Conservation (phyloP, 2,113 vertebrate genomes). For the Tragelaphus scriptus region DNA sequence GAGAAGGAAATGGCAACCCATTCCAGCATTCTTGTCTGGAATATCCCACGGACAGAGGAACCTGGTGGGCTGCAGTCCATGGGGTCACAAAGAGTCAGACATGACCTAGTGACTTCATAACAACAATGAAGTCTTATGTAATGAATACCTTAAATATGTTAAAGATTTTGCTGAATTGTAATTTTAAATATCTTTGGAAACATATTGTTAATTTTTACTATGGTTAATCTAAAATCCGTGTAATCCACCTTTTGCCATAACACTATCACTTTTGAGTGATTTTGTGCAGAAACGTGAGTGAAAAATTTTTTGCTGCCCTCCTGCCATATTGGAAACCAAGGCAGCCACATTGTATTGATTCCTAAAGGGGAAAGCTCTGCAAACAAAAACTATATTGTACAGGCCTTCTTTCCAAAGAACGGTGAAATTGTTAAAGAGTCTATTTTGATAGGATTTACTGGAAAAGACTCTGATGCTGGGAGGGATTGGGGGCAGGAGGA, state of each 20-base stretch:
- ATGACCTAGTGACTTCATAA: not conserved
- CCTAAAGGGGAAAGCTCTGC: not conserved
- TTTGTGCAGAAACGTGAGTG: not conserved
- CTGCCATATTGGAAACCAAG: not conserved
- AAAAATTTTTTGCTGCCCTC: not conserved
- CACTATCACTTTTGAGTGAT: not conserved
- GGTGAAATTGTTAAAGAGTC: not conserved
- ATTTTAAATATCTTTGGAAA: not conserved
- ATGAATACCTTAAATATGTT: not conserved
- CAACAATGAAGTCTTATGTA: not conserved
- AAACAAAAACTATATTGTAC: not conserved
- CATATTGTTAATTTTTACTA: not conserved
- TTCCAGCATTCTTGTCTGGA: not conserved
- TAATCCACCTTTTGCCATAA: not conserved
- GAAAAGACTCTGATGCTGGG: too few species aligned
- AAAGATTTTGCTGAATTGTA: not conserved
- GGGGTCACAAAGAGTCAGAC: not conserved
- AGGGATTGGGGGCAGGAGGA: too few species aligned
- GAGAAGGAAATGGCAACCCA: not conserved
- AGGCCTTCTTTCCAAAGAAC: not conserved
- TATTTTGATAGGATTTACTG: not conserved
- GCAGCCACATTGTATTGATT: accelerated
- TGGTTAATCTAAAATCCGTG: not conserved
- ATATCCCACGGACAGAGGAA: not conserved
- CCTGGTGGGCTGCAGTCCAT: not conserved